Conservation (phyloP, 2,888 invertebrate species). For the Lycia hirtaria region DNA sequence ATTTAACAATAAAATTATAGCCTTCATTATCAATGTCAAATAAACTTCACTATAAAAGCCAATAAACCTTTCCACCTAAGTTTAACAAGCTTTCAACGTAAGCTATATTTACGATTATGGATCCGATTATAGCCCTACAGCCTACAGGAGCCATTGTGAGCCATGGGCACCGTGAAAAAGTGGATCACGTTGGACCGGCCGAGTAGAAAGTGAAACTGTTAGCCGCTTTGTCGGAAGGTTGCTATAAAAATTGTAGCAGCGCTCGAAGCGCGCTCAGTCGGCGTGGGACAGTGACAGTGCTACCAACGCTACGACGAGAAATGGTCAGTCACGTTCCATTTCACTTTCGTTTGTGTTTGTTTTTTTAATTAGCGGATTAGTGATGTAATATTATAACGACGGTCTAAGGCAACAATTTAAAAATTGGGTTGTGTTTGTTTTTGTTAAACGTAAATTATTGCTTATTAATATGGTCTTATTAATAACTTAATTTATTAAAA, state of each 20-base stretch:
- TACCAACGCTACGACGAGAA: conserved; percentile 55
- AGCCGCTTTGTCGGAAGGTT: conserved; percentile 62
- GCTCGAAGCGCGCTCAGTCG: conserved; percentile 68
- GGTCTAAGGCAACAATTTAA: conserved; percentile 16
- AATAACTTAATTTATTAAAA: too few relatives aligned
- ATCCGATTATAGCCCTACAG: conserved; percentile 2
- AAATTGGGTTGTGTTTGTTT: too few relatives aligned
- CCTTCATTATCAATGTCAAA: too few relatives aligned
- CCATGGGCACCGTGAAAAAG: conserved; percentile 65
- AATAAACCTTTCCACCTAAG: too few relatives aligned
- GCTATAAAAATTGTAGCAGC: conserved; percentile 80
- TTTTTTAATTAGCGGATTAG: conserved; percentile 49
- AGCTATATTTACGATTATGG: conserved; percentile 4
- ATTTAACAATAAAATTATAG: too few relatives aligned
- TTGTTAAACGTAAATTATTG: too few relatives aligned
- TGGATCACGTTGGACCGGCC: conserved; percentile 72
- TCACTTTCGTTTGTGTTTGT: conserved; percentile 64
- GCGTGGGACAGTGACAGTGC: conserved; percentile 53
- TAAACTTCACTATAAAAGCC: too few relatives aligned
- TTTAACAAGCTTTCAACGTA: not conserved
- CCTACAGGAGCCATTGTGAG: conserved; percentile 47
- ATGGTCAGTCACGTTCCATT: conserved; percentile 75
- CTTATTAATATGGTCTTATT: too few relatives aligned
- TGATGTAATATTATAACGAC: conserved; percentile 39
- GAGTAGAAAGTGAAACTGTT: conserved; percentile 80